These are phyloP conservation scores for Enteromius afrohamiltoni DNA, from an alignment of 2,797 vertebrate genomes.

Conservation along the genomic window DNA sequence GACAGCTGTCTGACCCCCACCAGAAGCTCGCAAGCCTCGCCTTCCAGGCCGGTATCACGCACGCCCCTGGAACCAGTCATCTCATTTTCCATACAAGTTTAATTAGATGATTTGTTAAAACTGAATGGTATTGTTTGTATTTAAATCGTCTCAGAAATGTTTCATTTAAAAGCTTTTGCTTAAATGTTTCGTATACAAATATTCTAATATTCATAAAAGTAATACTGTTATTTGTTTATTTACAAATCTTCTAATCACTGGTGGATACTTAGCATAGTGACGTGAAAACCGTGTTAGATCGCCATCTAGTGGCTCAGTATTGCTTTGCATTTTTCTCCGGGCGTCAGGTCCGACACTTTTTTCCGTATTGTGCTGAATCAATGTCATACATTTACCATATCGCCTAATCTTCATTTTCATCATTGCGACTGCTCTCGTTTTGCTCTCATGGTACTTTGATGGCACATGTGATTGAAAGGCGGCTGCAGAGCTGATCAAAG, in stretches of 20 bases:
- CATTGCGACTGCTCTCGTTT: too few species aligned
- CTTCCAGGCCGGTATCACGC: background rate
- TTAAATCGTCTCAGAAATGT: background rate
- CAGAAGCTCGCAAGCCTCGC: background rate
- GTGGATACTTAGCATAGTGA: background rate
- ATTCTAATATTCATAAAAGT: background rate
- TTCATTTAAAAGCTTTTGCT: background rate
- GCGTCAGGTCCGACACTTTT: too few species aligned
- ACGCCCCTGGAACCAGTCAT: background rate
- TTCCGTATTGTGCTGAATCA: too few species aligned
- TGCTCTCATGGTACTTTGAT: too few species aligned
- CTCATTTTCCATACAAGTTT: background rate
- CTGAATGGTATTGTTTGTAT: background rate
- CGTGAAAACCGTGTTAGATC: background rate
- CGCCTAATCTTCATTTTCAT: too few species aligned
- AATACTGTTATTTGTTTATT: background rate
- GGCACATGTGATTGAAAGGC: too few species aligned
- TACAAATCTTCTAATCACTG: background rate
- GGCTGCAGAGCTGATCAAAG: too few species aligned
- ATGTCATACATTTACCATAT: too few species aligned
- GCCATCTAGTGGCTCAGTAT: background rate
- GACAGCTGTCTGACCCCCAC: conserved; percentile 52
- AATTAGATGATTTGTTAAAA: background rate
- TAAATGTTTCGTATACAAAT: background rate
- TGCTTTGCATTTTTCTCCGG: background rate